A percentile compares a stretch with the other conserved stretches of the same genome.
These are phyloP conservation scores for Pteruthius melanotis DNA, from an alignment of 2,113 vertebrate genomes.

Conservation along the genomic window DNA sequence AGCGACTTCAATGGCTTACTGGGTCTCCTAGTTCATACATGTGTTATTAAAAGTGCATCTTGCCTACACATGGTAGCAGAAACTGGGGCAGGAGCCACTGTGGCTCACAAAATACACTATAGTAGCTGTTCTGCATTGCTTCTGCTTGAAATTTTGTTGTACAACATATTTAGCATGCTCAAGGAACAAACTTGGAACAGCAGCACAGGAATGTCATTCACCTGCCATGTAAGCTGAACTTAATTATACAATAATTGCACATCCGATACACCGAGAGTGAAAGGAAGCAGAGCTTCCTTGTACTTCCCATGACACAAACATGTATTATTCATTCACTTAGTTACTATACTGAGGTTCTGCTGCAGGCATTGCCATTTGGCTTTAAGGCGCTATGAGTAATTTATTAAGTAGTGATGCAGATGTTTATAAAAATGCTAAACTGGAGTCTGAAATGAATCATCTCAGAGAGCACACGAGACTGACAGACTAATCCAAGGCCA, in stretches of 20 bases:
- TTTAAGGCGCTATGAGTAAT: conserved; percentile 25
- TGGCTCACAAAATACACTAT: neutral
- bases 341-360: neutral
- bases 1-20: neutral
- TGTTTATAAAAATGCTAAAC: conserved; percentile 11
- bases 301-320: neutral
- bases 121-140: neutral
- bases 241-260: conserved; percentile 40
- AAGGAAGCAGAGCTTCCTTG: conserved; percentile 33
- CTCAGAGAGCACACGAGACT: neutral
- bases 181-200: neutral
- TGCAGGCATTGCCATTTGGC: conserved; percentile 15
- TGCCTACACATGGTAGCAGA: neutral
- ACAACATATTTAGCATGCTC: neutral
- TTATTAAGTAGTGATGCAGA: conserved; percentile 7
- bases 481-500: neutral
- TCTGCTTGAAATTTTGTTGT: neutral
- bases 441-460: neutral
- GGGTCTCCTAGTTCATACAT: neutral
- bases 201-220: neutral
- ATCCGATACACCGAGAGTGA: neutral
- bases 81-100: neutral
- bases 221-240: neutral
- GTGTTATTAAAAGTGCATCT: neutral
- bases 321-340: conserved; percentile 26